Conservation (phyloP, 30 jellyfish, hydroid and myxozoan genomes). For the Rhopilema esculentum region DNA sequence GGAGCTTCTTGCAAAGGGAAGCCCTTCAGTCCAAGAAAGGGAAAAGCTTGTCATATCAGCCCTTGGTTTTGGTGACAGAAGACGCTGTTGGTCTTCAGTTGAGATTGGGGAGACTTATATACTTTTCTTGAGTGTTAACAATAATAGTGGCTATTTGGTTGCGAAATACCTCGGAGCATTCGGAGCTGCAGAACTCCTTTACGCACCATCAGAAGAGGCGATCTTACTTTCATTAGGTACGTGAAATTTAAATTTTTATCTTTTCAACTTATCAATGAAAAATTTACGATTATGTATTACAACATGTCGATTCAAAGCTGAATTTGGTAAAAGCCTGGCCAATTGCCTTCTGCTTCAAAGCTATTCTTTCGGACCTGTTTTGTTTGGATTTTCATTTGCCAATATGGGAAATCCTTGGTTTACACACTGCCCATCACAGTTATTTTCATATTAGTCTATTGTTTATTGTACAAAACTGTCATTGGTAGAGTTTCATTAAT, state of each 20-base stretch:
- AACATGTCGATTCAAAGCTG: too few species aligned
- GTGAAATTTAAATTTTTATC: conserved; percentile 6
- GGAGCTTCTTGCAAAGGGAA: conserved; percentile 65
- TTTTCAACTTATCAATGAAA: too few species aligned
- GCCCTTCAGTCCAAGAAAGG: conserved; percentile 74
- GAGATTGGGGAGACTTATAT: conserved; percentile 94
- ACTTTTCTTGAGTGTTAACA: conserved; percentile 81
- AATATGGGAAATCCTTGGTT: background rate
- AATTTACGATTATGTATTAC: too few species aligned
- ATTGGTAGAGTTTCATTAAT: conserved; percentile 24
- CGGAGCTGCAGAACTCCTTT: conserved; percentile 97
- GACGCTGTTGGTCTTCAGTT: conserved; percentile 93
- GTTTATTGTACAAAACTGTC: background rate
- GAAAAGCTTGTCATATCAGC: conserved; percentile 77
- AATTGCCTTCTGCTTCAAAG: background rate
- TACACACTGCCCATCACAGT: background rate
- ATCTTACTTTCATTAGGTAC: conserved; percentile 87
- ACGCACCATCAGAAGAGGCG: conserved; percentile 84
- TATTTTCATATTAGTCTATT: background rate
- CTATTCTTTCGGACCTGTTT: background rate
- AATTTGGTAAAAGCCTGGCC: too few species aligned
- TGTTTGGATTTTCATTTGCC: background rate
- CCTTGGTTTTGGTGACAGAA: conserved; percentile 92
- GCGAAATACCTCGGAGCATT: conserved; percentile 95
- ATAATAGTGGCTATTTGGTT: conserved; percentile 66